These are phyloP conservation scores for Bactericera cockerelli DNA, from an alignment of 1,140 invertebrate species.

Conservation along the genomic window DNA sequence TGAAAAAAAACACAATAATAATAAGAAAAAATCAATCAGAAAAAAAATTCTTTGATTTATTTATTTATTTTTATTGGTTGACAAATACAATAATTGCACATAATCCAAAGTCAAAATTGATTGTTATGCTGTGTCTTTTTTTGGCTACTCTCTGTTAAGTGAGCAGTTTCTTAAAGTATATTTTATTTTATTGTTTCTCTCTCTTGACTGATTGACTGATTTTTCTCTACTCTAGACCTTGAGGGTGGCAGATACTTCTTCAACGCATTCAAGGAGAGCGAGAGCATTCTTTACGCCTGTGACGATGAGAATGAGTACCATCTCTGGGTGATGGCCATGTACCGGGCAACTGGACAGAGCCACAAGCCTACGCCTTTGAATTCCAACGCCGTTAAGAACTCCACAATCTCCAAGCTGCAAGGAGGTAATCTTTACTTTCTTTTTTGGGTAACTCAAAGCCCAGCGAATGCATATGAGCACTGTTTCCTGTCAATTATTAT, in stretches of 20 bases:
- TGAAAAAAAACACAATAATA: no score
- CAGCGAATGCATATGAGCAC: no score
- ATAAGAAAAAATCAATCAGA: no score
- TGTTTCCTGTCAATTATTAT: not conserved
- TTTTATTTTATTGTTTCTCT: no score
- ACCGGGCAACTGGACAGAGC: conserved; percentile 94
- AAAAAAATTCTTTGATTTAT: no score
- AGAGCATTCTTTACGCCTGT: conserved; percentile 90
- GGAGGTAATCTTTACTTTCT: conserved; percentile 41
- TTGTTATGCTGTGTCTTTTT: no score
- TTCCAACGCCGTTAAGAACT: conserved; percentile 67
- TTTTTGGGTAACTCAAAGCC: no score
- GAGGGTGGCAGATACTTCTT: conserved; percentile 89
- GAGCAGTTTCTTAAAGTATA: no score
- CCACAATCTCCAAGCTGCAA: conserved; percentile 75
- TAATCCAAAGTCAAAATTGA: no score
- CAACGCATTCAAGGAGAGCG: conserved; percentile 95
- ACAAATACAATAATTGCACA: no score
- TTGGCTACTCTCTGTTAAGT: no score
- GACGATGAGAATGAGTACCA: conserved; percentile 98
- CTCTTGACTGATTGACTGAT: not conserved
- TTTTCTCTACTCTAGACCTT: conserved; percentile 38
- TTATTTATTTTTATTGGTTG: no score
- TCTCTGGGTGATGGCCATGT: conserved; percentile 97
- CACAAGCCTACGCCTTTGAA: conserved; percentile 93